Evolutionary conservation across 2,113 vertebrate genomes (phyloP).

Genomic region (Microcebus murinus): DNA sequence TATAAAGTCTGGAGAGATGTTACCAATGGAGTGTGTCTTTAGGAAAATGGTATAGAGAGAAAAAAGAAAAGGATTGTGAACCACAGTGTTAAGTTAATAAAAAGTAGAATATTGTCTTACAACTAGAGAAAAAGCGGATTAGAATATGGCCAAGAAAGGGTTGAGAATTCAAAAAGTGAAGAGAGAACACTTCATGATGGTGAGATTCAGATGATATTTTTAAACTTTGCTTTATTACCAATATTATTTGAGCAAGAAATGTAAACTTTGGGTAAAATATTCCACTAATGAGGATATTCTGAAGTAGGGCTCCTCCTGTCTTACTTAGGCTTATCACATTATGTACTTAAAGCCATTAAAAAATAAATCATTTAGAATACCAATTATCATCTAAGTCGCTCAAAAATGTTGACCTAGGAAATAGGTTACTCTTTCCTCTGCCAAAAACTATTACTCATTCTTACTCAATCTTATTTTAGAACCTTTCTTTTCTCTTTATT

Average conservation of each 20-base stretch:
- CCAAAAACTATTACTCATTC: slow-evolving; percentile 28
- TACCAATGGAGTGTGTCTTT: background rate
- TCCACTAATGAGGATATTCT: background rate
- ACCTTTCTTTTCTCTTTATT: background rate
- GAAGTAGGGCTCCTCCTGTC: background rate
- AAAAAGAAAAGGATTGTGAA: background rate
- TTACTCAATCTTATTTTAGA: background rate
- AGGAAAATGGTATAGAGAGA: background rate
- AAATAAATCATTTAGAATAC: background rate
- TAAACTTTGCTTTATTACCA: background rate
- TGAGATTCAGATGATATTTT: background rate
- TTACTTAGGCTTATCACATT: background rate
- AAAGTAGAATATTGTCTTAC: background rate
- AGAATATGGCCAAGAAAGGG: background rate
- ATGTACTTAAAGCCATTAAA: background rate
- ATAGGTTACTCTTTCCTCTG: background rate
- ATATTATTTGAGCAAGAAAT: background rate
- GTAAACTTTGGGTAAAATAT: slow-evolving; percentile 16
- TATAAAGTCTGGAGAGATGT: background rate
- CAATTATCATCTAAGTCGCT: background rate
- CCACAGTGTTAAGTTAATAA: background rate
- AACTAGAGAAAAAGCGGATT: background rate
- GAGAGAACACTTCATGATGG: too few relatives aligned
- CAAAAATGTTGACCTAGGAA: slow-evolving; percentile 36
- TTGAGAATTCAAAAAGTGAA: background rate